phyloP scores from a whole-genome alignment of 2,113 vertebrate genomes.

The Ceuthmochares aereus region DNA sequence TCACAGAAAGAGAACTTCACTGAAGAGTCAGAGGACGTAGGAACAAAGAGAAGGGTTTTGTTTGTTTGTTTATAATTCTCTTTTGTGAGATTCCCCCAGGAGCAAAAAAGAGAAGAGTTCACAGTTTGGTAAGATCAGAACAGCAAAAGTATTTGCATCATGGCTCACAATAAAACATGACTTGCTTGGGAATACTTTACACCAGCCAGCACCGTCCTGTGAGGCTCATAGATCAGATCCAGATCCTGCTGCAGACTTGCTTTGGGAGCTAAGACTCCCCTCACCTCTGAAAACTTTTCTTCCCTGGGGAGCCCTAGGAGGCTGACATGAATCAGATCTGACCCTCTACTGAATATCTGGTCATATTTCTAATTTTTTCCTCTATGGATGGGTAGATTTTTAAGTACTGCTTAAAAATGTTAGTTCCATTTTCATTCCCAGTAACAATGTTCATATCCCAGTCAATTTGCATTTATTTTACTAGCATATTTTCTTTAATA shows the following conservation, averaged over 20 bases:
- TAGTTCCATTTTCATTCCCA: neutral
- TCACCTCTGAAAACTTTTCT: neutral
- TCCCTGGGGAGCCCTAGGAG: neutral
- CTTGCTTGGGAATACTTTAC: neutral
- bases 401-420: neutral
- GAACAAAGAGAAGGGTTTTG: neutral
- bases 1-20: conserved; percentile 5
- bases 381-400: neutral
- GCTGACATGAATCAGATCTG: neutral
- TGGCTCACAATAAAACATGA: neutral
- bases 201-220: neutral
- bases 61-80: conserved; percentile 22
- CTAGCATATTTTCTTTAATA: conserved; percentile 38
- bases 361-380: neutral
- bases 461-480: neutral
- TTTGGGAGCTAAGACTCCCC: neutral
- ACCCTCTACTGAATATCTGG: neutral
- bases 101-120: conserved; percentile 33
- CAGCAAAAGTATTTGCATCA: conserved; percentile 18
- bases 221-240: conserved; percentile 3
- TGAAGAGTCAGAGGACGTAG: neutral
- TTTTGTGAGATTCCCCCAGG: conserved; percentile 3
- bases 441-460: neutral
- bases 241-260: neutral
- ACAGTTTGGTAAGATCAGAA: conserved; percentile 48